Percentiles rank a stretch among this genome's conserved stretches.
These are phyloP conservation scores for Xiphorhynchus erythropygius DNA, from an alignment of 2,797 vertebrate species.

Conservation along the genomic window DNA sequence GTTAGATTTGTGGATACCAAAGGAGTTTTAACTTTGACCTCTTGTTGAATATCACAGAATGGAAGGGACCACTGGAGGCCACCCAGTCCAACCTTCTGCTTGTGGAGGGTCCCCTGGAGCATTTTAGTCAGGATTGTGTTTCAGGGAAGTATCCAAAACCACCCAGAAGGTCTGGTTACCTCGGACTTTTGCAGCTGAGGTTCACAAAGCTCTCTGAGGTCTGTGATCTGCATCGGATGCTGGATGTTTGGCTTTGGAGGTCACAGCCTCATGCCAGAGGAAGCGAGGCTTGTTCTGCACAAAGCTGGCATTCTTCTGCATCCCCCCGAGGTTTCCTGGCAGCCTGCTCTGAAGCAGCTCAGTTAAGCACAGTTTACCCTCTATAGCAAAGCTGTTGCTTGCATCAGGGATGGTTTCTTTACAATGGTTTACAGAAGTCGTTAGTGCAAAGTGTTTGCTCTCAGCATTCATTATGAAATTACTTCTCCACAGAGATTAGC, in stretches of 20 bases:
- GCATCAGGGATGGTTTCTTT: not conserved
- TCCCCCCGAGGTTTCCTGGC: not conserved
- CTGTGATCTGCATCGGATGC: accelerated
- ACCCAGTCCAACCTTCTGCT: not conserved
- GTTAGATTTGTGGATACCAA: not conserved
- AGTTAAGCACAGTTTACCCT: not conserved
- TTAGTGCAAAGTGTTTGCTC: not conserved
- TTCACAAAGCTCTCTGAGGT: not conserved
- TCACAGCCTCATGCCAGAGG: accelerated
- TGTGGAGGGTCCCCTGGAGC: not conserved
- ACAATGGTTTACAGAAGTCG: not conserved
- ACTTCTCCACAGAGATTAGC: slow-evolving; percentile 10
- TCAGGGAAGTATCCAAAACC: not conserved
- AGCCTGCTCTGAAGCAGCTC: not conserved
- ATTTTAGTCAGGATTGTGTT: not conserved
- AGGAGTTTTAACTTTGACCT: not conserved
- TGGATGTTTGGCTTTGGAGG: not conserved
- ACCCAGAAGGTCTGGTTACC: not conserved
- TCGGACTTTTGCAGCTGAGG: not conserved
- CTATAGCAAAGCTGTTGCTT: not conserved
- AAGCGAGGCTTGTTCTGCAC: not conserved
- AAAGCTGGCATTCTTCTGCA: not conserved
- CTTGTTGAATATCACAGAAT: not conserved
- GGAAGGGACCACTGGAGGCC: not conserved
- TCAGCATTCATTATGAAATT: slow-evolving; percentile 9